Evolutionary conservation across 1,140 invertebrate genomes (phyloP), one percentile per base, ranked within the genome.

Genomic region (Hydropsyche tenuis): DNA sequence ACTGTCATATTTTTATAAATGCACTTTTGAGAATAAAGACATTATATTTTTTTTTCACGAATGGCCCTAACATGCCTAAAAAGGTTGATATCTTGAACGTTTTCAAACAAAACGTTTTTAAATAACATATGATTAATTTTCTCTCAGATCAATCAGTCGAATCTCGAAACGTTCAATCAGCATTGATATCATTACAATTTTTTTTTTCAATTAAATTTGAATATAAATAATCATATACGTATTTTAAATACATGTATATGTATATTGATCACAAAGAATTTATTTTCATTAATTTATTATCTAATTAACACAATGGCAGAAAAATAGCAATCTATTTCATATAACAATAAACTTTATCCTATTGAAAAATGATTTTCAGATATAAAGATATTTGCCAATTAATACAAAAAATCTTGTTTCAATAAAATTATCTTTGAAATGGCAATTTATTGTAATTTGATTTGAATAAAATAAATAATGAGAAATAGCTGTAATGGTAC

Each of bases 221-320:
- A 23, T 60, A 60, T 60, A 60, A 60, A 60, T 60, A 60, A 60
- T 25, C 22, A 60, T 60, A 53, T 20, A 53, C 48, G 6, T 18
- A 22, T n/a, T 60, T 25, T 60, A 3, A 60, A 60, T 60, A 25
- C n/a, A 25, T 12, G 56, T 60, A 37, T 37, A 60, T 9, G 56
- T 60, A 60, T 37, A 37, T 22, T 25, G 56, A 60, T 60, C 56
- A 60, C 56, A 60, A 60, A 60, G 56, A 60, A 60, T 60, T 53
- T 53, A 53, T 53, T n/a, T n/a, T 60, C 56, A 60, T 60, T 60
- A 60, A 60, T 48, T 73, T 73, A 75, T 69, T 73, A 75, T 68
- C 71, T 73, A 75, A 73, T 56, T 75, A 75, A 75, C 74, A 66
- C 43, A 48, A 69, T 56, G 60, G 65, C 65, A 73, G 71, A 73